These are phyloP conservation scores for Bombus superbus DNA, from an alignment of 1,140 invertebrate genomes.

Conservation along the genomic window DNA sequence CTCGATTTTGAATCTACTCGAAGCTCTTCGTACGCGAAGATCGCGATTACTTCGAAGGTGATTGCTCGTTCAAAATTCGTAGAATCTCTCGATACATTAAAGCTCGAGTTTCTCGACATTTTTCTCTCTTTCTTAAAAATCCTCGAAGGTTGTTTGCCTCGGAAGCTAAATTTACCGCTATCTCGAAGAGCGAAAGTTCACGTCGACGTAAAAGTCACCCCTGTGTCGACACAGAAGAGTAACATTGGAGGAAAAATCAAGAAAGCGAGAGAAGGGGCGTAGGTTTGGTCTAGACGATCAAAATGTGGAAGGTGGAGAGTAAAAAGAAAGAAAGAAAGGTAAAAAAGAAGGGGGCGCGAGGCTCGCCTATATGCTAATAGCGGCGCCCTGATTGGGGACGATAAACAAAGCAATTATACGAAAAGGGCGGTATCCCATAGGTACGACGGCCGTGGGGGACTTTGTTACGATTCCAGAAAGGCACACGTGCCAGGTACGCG, in stretches of 20 bases:
- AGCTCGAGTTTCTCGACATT: no score
- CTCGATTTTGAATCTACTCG: no score
- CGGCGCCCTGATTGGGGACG: constrained; percentile 74
- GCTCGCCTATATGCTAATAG: constrained; percentile 76
- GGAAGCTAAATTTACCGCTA: no score
- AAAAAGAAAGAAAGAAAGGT: constrained; percentile 58
- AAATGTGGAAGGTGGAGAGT: constrained; percentile 45
- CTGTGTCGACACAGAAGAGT: background rate
- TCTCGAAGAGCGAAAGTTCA: background rate
- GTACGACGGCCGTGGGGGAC: constrained; percentile 54
- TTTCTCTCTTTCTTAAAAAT: no score
- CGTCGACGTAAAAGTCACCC: background rate
- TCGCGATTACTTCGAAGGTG: no score
- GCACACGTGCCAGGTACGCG: constrained; percentile 55
- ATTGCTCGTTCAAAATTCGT: no score
- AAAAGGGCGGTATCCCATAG: constrained; percentile 71
- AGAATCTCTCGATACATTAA: no score
- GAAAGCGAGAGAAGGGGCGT: background rate
- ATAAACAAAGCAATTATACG: constrained; percentile 81
- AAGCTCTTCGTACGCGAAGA: no score
- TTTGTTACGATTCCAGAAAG: constrained; percentile 50
- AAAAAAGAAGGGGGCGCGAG: constrained; percentile 45
- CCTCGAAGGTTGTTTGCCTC: no score
- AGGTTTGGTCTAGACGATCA: constrained; percentile 1
- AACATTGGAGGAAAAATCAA: background rate